Evolutionary conservation across 2,113 vertebrate genomes (phyloP).

Genomic region (Edolisoma coerulescens): DNA sequence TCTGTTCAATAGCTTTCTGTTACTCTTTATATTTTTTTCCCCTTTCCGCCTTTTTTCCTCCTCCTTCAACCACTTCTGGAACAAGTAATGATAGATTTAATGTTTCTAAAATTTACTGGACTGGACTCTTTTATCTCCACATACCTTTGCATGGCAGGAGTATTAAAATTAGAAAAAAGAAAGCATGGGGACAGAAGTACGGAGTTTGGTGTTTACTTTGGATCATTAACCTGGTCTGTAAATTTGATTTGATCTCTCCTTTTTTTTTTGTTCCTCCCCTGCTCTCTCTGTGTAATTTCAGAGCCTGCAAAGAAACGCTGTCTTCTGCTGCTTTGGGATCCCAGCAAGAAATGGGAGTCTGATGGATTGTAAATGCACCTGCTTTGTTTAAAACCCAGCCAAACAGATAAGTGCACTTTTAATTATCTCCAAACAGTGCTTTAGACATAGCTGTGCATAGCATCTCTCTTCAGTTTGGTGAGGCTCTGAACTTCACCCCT

Average conservation of each 20-base stretch:
- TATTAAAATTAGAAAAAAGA: neutral
- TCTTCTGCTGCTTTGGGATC: neutral
- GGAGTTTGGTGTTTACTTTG: conserved; percentile 50
- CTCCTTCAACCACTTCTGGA: neutral
- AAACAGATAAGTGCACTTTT: conserved; percentile 63
- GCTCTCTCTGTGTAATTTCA: neutral
- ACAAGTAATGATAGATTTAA: neutral
- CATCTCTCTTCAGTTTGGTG: neutral
- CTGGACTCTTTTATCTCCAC: neutral
- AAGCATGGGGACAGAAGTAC: neutral
- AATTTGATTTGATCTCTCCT: conserved; percentile 33
- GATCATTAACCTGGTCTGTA: conserved; percentile 50
- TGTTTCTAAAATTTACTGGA: neutral
- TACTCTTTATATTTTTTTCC: neutral
- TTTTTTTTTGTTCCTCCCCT: neutral
- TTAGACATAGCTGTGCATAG: neutral
- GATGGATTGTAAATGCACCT: conserved; percentile 19
- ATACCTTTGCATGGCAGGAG: neutral
- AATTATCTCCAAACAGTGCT: neutral
- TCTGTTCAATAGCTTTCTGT: neutral
- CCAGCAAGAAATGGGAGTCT: conserved; percentile 16
- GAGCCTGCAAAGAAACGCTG: neutral
- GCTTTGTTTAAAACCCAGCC: conserved; percentile 5
- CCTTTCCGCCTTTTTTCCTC: rapidly evolving
- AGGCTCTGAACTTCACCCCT: neutral